These are phyloP conservation scores for Zaprionus lachaisei DNA, from an alignment of 1,140 invertebrate genomes.

Conservation along the genomic window DNA sequence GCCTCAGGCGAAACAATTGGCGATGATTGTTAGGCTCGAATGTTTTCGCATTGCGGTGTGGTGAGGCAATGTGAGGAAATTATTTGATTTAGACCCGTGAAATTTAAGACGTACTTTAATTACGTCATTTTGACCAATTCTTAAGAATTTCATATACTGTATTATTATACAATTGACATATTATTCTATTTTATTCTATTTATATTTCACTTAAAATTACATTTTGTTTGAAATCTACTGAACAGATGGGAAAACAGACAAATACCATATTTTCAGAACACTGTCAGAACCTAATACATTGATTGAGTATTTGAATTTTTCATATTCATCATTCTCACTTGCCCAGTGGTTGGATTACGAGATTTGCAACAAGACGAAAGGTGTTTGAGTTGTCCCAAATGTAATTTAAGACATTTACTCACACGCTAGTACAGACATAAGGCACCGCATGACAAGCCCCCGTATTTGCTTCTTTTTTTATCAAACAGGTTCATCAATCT, in stretches of 20 bases:
- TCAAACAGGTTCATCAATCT: constrained; percentile 67
- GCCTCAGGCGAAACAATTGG: not conserved
- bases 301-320: constrained; percentile 49
- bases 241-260: not conserved
- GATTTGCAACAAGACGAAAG: constrained; percentile 5
- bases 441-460: constrained; percentile 8
- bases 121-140: no score
- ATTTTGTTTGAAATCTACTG: not conserved
- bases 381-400: constrained; percentile 47
- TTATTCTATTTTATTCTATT: no score
- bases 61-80: not conserved
- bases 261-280: constrained; percentile 20
- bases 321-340: constrained; percentile 43
- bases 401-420: constrained; percentile 40
- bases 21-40: constrained; percentile 3
- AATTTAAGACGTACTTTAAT: not conserved
- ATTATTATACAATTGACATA: no score
- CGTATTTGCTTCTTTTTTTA: constrained; percentile 17
- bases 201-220: not conserved
- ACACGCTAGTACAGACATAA: constrained; percentile 20
- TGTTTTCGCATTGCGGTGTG: not conserved
- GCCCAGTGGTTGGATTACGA: constrained; percentile 2
- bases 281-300: constrained; percentile 45
- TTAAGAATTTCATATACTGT: no score
- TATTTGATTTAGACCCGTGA: not conserved